phyloP scores from a whole-genome alignment of 2,797 vertebrate genomes.

The Ctenochaetus hawaiiensis region DNA sequence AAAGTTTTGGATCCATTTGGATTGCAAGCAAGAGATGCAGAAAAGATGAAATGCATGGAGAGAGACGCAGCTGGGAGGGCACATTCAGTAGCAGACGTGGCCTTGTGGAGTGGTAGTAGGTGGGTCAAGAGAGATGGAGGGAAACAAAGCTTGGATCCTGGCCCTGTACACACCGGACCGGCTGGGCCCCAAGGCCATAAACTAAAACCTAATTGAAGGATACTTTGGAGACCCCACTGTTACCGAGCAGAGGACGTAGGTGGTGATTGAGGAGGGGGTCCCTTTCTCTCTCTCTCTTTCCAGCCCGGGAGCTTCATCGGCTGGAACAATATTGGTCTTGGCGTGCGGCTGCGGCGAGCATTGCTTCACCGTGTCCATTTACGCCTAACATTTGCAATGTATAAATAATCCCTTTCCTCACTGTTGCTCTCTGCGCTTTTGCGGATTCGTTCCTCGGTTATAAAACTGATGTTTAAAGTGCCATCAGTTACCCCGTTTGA shows the following conservation, averaged over 20 bases:
- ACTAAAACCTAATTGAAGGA: conserved; percentile 76
- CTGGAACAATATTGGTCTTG: conserved; percentile 82
- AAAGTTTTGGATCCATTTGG: conserved; percentile 27
- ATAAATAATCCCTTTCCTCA: conserved; percentile 74
- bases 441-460: conserved; percentile 59
- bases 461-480: conserved; percentile 54
- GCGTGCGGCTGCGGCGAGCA: conserved; percentile 52
- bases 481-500: conserved; percentile 31
- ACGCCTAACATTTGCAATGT: conserved; percentile 62
- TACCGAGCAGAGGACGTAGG: conserved; percentile 45
- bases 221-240: conserved; percentile 63
- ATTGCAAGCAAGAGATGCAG: conserved; percentile 16
- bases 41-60: conserved; percentile 16
- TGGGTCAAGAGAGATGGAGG: conserved; percentile 48
- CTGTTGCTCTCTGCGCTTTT: conserved; percentile 34
- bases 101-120: conserved; percentile 45
- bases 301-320: conserved; percentile 74
- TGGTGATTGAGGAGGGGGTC: conserved; percentile 69
- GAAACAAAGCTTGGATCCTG: conserved; percentile 42
- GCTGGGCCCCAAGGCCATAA: conserved; percentile 56
- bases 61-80: conserved; percentile 35
- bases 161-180: conserved; percentile 4
- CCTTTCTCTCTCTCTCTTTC: conserved; percentile 55
- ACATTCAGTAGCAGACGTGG: conserved; percentile 58
- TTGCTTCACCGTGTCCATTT: conserved; percentile 74